Percentiles rank a stretch among this genome's conserved stretches.
Conservation (phyloP, 2,888 invertebrate species). For the Callimorpha dominula region DNA sequence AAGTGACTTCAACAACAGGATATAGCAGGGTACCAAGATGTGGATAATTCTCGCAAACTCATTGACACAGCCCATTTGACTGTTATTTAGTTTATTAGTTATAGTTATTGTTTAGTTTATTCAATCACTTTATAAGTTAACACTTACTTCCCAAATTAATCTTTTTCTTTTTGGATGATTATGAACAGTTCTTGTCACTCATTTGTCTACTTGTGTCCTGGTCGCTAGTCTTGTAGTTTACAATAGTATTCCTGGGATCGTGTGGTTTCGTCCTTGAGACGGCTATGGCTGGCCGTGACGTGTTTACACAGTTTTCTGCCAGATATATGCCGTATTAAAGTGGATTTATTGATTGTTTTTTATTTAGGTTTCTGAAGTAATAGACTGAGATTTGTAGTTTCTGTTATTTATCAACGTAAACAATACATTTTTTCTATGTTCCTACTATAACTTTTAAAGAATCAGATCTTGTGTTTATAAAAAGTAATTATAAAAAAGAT, state of each 20-base stretch:
- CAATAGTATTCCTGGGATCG: conserved; percentile 31
- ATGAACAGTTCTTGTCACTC: conserved; percentile 1
- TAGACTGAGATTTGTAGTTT: conserved; percentile 50
- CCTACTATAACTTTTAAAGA: conserved; percentile 18
- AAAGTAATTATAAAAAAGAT: conserved; percentile 14
- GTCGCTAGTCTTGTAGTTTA: conserved; percentile 19
- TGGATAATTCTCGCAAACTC: too few relatives aligned
- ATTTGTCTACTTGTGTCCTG: conserved; percentile 5
- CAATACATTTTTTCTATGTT: conserved; percentile 37
- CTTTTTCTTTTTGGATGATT: background rate
- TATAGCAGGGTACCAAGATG: too few relatives aligned
- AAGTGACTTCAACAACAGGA: too few relatives aligned
- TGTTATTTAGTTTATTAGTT: too few relatives aligned
- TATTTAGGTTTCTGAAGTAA: conserved; percentile 56
- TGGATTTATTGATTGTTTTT: conserved; percentile 70
- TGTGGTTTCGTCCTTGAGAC: conserved; percentile 50
- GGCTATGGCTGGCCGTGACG: conserved; percentile 44
- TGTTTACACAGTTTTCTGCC: conserved; percentile 56
- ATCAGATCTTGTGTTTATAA: conserved; percentile 14
- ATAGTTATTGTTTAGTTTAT: background rate
- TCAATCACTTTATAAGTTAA: too few relatives aligned
- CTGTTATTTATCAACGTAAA: conserved; percentile 42
- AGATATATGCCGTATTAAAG: conserved; percentile 68
- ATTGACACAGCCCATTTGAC: too few relatives aligned
- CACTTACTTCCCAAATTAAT: background rate